A percentile compares a stretch with the other conserved stretches of the same genome.
These are phyloP conservation scores for Paraplagusia blochii DNA, from an alignment of 2,113 vertebrate species.

Conservation along the genomic window DNA sequence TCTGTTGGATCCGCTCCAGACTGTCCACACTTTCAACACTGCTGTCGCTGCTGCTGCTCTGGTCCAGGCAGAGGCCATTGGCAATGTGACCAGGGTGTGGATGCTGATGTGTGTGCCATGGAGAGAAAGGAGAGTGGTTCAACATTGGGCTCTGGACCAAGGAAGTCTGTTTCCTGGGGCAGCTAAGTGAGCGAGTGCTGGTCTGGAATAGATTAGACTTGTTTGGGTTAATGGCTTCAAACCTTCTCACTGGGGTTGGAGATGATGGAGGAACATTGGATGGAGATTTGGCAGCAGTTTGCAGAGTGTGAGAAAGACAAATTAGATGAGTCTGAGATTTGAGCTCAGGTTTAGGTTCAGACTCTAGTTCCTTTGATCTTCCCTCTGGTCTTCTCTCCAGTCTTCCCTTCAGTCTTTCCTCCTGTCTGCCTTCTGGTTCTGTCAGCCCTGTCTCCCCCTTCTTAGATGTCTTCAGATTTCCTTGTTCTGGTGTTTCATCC, in stretches of 20 bases:
- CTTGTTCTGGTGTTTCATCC: slow-evolving; percentile 27
- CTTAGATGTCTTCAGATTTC: slow-evolving; percentile 17
- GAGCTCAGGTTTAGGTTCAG: slow-evolving; percentile 13
- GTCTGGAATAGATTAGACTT: slow-evolving; percentile 17
- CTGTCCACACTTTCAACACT: slow-evolving; percentile 79
- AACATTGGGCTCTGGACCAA: slow-evolving; percentile 59
- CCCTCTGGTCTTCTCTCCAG: too few species aligned
- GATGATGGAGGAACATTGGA: slow-evolving; percentile 56
- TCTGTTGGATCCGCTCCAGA: slow-evolving; percentile 75
- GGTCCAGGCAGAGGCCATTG: slow-evolving; percentile 72
- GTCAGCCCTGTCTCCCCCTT: slow-evolving; percentile 20
- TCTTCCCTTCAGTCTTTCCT: too few species aligned
- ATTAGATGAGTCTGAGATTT: slow-evolving; percentile 11
- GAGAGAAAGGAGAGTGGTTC: slow-evolving; percentile 63
- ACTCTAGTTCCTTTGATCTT: slow-evolving; percentile 14
- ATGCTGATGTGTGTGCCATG: slow-evolving; percentile 72
- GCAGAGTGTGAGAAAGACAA: slow-evolving; percentile 23
- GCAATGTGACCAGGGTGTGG: slow-evolving; percentile 65
- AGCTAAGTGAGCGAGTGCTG: slow-evolving; percentile 56
- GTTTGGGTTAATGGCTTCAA: slow-evolving; percentile 31
- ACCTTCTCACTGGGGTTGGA: slow-evolving; percentile 56
- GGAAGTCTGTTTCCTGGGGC: slow-evolving; percentile 65
- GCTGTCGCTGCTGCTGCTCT: slow-evolving; percentile 79
- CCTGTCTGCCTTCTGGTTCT: slow-evolving; percentile 1
- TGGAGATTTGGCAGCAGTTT: slow-evolving; percentile 4